Base-by-base conservation (phyloP, 2,797 vertebrate genomes). In the Brachymystax lenok region DNA sequence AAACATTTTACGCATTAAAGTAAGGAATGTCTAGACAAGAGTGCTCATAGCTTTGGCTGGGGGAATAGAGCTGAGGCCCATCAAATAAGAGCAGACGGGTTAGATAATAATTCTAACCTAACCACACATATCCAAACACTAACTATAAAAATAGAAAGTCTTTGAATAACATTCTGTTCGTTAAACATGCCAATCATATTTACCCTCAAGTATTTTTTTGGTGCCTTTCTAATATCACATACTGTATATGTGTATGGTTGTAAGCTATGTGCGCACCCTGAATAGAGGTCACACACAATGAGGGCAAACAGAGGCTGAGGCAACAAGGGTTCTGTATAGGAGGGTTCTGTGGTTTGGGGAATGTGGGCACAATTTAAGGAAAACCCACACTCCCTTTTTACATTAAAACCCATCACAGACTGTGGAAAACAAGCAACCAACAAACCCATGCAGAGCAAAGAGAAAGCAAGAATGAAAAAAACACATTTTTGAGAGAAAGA, bases 1-100 rank as follows among this genome's bases (percentile, higher is more conserved):
- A 87, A 88, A 84, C 86, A 92, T 91, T 93, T 93, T 84, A 90
- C 91, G 91, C 88, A 88, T 92, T 92, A 88, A 91, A 92, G 91
- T 89, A 86, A 88, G 79, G 88, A 86, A 86, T 80, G 89, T 88
- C 83, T 83, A 85, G 87, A 90, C 84, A 75, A 87, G 82, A 83
- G 77, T 86, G 86, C 84, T 88, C 78, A 79, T 79, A 85, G 86
- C 75, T 75, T 1, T 8, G 71, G 66, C 82, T 67, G 13, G 63
- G 84, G 82, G 83, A 82, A 85, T 74, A 71, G 21, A 21, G 3
- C n/a, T n/a, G 27, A 67, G 74, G 73, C 71, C 74, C 79, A 77
- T 86, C 82, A 87, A 86, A 82, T 68, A 40, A 68, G 82, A 54
- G 74, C 74, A 85, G 84, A 80, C 54, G n/a, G 66, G 83, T 73